Conservation (phyloP, 2,797 vertebrate species). For the Myoxocephalus aenaeus region DNA sequence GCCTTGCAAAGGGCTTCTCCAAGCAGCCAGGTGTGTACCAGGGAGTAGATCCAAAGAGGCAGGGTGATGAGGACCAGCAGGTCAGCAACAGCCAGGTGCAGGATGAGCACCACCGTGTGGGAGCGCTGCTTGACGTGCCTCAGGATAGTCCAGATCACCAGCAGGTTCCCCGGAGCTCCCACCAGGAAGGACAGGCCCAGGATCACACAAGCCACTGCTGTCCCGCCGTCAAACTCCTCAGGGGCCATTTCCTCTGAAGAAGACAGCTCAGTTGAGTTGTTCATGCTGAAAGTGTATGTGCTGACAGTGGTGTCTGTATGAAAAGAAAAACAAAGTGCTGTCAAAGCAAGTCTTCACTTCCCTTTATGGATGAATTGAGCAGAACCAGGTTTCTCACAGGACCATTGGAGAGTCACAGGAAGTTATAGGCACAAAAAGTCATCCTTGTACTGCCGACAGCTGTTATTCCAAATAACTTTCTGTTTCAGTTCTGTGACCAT, state of each 20-base stretch:
- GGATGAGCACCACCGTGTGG: constrained; percentile 87
- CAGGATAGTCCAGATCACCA: constrained; percentile 90
- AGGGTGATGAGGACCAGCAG: constrained; percentile 89
- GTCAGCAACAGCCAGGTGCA: constrained; percentile 88
- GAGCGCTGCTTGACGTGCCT: constrained; percentile 85
- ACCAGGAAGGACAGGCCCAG: constrained; percentile 86
- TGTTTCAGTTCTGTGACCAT: not conserved
- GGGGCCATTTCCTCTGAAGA: constrained; percentile 57
- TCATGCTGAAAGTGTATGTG: constrained; percentile 72
- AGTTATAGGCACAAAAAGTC: not conserved
- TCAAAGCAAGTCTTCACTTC: constrained; percentile 78
- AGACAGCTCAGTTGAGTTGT: constrained; percentile 45
- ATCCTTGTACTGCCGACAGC: not conserved
- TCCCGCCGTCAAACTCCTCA: constrained; percentile 65
- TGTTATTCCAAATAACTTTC: not conserved
- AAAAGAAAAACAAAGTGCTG: constrained; percentile 65
- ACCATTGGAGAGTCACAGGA: constrained; percentile 34
- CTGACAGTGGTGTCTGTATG: constrained; percentile 68
- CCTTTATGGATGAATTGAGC: constrained; percentile 81
- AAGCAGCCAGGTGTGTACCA: constrained; percentile 87
- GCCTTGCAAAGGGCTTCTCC: constrained; percentile 82
- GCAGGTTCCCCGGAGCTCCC: constrained; percentile 88
- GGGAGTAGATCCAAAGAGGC: constrained; percentile 91
- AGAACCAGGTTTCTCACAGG: constrained; percentile 72
- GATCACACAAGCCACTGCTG: constrained; percentile 80